Evolutionary conservation across 37 sponge, comb jelly and placozoan species (phyloP).

Genomic region (Eunapius fragilis): DNA sequence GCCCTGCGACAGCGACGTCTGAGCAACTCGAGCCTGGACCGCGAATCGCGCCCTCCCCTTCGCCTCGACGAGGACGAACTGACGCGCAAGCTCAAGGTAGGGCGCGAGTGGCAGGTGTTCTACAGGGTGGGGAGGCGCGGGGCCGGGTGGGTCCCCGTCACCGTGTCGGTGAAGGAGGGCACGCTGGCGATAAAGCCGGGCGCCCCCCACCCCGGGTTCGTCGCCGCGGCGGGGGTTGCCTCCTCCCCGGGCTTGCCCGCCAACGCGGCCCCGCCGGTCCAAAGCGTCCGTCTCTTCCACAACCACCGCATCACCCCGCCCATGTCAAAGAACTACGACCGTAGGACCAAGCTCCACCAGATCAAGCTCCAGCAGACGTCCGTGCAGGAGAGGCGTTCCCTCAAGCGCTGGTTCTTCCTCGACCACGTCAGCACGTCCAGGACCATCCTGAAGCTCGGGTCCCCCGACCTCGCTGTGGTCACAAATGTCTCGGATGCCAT

Average conservation of each 20-base stretch:
- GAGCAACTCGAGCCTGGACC: constrained; percentile 60
- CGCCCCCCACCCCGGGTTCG: constrained; percentile 2
- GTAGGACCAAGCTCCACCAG: constrained; percentile 75
- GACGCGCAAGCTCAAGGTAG: constrained; percentile 36
- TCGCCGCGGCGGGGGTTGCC: not conserved
- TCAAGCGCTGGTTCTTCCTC: constrained; percentile 74
- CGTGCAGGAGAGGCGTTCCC: constrained; percentile 66
- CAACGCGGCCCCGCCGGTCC: constrained; percentile 42
- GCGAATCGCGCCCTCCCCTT: constrained; percentile 26
- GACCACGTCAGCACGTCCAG: constrained; percentile 69
- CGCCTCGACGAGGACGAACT: constrained; percentile 45
- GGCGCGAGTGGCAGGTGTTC: constrained; percentile 69
- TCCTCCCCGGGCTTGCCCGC: not conserved
- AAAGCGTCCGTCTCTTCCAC: constrained; percentile 69
- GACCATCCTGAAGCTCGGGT: constrained; percentile 80
- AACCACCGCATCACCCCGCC: constrained; percentile 69
- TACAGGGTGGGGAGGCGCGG: constrained; percentile 69
- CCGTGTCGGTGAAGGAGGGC: constrained; percentile 67
- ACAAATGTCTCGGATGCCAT: constrained; percentile 64
- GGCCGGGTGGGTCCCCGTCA: constrained; percentile 84
- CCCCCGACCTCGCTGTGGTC: constrained; percentile 55
- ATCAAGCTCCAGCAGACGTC: constrained; percentile 63
- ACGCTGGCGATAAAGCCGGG: constrained; percentile 25
- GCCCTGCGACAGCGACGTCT: constrained; percentile 53
- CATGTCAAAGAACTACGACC: constrained; percentile 38